Conservation (phyloP, 2,888 invertebrate species). For the Dermolepida albohirtum region DNA sequence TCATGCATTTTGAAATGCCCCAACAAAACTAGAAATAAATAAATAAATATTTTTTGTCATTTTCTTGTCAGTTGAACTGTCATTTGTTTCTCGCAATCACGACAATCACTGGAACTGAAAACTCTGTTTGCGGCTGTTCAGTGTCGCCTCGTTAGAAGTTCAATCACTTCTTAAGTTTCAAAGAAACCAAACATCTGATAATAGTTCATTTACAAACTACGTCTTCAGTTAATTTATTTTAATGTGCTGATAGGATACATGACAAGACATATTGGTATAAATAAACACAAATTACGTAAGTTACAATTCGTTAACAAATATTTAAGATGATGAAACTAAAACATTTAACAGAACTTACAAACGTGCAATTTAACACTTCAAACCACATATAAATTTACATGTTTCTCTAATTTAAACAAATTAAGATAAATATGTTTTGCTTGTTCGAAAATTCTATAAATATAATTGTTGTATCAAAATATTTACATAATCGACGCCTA, state of each 20-base stretch:
- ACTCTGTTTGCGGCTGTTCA: constrained; percentile 15
- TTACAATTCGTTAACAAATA: neutral
- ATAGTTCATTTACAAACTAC: too few species aligned
- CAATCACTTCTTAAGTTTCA: neutral
- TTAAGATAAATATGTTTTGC: neutral
- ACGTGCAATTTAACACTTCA: constrained; percentile 10
- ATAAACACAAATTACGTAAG: constrained; percentile 17
- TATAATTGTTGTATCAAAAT: constrained; percentile 11
- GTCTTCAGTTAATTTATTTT: too few species aligned
- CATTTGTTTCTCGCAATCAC: constrained; percentile 41
- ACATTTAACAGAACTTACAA: constrained; percentile 13
- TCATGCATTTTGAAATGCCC: constrained; percentile 43
- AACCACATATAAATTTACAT: constrained; percentile 13
- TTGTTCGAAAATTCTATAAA: constrained; percentile 16
- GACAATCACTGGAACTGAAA: constrained; percentile 8
- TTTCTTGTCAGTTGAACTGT: constrained; percentile 41
- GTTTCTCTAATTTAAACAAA: neutral
- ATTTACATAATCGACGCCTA: constrained; percentile 22
- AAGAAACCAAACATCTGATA: too few species aligned
- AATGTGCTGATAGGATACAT: too few species aligned
- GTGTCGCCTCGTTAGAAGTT: constrained; percentile 25
- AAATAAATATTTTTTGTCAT: constrained; percentile 44
- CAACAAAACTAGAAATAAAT: constrained; percentile 36
- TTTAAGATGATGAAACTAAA: constrained; percentile 5
- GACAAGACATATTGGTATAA: neutral